Conservation (phyloP, 1,140 invertebrate species). For the Heliothis virescens region DNA sequence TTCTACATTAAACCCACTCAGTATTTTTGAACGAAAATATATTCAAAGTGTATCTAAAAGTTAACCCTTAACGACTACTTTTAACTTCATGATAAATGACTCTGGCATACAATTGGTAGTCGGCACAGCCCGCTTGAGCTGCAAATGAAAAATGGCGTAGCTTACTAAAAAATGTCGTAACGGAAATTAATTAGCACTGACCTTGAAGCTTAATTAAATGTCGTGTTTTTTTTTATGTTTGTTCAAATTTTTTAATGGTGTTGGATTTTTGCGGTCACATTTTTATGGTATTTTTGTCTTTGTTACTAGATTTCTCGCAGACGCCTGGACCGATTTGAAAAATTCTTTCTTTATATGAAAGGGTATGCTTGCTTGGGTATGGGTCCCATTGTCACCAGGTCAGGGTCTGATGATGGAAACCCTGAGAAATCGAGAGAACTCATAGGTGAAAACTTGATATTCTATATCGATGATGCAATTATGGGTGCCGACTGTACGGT, state of each 20-base stretch:
- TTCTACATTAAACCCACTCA: no score
- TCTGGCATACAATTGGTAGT: not conserved
- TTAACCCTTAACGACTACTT: not conserved
- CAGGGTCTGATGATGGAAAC: no score
- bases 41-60: not conserved
- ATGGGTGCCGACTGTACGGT: no score
- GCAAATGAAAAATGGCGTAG: constrained; percentile 9
- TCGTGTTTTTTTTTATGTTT: not conserved
- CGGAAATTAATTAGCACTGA: constrained; percentile 12
- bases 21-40: no score
- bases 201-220: constrained; percentile 1
- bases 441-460: no score
- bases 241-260: not conserved
- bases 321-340: no score
- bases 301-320: no score
- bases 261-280: not conserved
- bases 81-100: constrained; percentile 2
- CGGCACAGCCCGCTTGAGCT: not conserved
- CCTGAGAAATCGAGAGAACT: no score
- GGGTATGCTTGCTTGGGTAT: no score
- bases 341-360: no score
- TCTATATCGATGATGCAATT: no score
- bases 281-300: not conserved
- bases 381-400: no score
- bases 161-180: constrained; percentile 14